Percentiles rank a stretch among this genome's conserved stretches.
Evolutionary conservation across 2,888 invertebrate genomes (phyloP).

Genomic region (Ligdia adustata): DNA sequence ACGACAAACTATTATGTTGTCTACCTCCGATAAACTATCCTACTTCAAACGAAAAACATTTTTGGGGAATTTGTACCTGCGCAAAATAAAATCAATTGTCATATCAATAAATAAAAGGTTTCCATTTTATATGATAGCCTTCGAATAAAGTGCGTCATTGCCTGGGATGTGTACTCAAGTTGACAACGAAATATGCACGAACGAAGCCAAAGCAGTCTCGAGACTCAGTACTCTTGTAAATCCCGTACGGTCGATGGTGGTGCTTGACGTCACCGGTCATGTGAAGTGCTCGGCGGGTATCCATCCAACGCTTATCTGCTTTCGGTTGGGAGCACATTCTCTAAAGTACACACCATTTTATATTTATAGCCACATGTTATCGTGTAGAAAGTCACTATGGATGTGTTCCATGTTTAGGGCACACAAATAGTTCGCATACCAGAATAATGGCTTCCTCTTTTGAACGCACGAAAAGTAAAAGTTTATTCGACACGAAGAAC

Average conservation of each 20-base stretch:
- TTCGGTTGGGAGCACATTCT: slow-evolving; percentile 63
- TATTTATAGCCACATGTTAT: slow-evolving; percentile 54
- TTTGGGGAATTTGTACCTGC: no score
- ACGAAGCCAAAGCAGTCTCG: slow-evolving; percentile 17
- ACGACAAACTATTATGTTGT: slow-evolving; percentile 18
- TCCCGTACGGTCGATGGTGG: slow-evolving; percentile 27
- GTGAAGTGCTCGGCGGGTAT: slow-evolving; percentile 44
- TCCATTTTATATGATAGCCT: slow-evolving; percentile 1
- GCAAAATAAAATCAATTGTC: slow-evolving; percentile 27
- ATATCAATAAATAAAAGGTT: slow-evolving; percentile 30
- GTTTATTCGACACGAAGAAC: not conserved
- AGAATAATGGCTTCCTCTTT: slow-evolving; percentile 29
- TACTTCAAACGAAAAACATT: slow-evolving; percentile 17
- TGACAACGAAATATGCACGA: slow-evolving; percentile 25
- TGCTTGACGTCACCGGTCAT: slow-evolving; percentile 57
- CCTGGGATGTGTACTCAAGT: slow-evolving; percentile 8
- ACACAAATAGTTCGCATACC: slow-evolving; percentile 31
- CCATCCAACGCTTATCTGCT: slow-evolving; percentile 57
- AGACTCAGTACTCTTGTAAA: slow-evolving; percentile 21
- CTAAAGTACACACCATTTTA: slow-evolving; percentile 47
- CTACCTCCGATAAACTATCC: slow-evolving; percentile 11
- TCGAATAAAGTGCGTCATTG: slow-evolving; percentile 27
- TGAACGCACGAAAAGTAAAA: slow-evolving; percentile 8
- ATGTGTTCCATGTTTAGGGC: slow-evolving; percentile 33
- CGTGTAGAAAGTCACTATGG: slow-evolving; percentile 39